A percentile compares a stretch with the other conserved stretches of the same genome.
Conservation (phyloP, 2,888 invertebrate species). For the Harpalus rubripes region DNA sequence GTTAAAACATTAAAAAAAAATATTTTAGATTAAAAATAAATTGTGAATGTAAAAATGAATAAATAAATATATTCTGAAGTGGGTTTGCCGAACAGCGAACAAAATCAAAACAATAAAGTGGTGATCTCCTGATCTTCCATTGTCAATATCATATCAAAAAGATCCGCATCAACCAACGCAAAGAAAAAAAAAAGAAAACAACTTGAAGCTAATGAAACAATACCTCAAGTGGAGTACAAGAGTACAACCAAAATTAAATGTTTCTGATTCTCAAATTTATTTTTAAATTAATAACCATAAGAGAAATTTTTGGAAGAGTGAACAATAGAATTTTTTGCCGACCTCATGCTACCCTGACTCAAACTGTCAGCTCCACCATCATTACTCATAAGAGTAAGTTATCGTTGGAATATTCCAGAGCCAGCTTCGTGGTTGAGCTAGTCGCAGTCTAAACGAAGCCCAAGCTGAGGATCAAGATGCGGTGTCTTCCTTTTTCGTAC, state of each 20-base stretch:
- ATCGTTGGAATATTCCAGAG: slow-evolving; percentile 74
- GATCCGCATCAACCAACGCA: background rate
- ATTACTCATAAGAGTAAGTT: slow-evolving; percentile 77
- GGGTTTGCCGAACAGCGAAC: background rate
- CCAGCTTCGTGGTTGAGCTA: slow-evolving; percentile 67
- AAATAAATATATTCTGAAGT: background rate
- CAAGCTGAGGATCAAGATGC: slow-evolving; percentile 21
- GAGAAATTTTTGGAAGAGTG: slow-evolving; percentile 53
- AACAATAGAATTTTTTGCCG: slow-evolving; percentile 73
- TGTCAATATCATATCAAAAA: slow-evolving; percentile 7
- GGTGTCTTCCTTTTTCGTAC: background rate
- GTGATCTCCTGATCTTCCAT: slow-evolving; percentile 1
- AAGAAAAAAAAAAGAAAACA: background rate
- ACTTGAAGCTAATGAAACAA: slow-evolving; percentile 20
- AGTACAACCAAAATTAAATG: slow-evolving; percentile 35
- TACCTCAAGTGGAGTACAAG: background rate
- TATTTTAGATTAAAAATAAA: background rate
- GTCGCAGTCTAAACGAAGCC: slow-evolving; percentile 17
- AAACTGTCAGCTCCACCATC: slow-evolving; percentile 75
- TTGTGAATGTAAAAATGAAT: background rate
- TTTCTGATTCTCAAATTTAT: slow-evolving; percentile 53
- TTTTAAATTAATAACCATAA: slow-evolving; percentile 58
- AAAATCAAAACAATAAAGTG: slow-evolving; percentile 1
- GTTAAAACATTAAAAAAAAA: too few species aligned
- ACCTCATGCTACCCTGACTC: slow-evolving; percentile 75